Evolutionary conservation across 2,888 invertebrate species (phyloP).

Genomic region (Trachelus stipa): DNA sequence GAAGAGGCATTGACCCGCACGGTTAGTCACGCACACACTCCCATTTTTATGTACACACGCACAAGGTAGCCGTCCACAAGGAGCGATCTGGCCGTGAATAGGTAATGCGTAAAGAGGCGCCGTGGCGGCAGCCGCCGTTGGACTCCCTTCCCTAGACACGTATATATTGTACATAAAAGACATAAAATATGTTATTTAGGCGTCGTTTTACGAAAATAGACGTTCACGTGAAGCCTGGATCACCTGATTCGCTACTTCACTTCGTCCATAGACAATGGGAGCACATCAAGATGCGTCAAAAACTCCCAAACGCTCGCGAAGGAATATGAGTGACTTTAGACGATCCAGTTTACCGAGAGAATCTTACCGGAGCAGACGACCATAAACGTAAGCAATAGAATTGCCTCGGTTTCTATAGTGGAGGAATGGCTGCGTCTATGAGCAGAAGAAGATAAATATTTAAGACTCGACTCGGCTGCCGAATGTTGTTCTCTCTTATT

Average conservation of each 20-base stretch:
- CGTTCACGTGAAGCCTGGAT: not conserved
- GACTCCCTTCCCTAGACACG: not conserved
- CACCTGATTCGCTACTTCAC: not conserved
- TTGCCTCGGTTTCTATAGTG: not conserved
- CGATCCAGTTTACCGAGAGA: not conserved
- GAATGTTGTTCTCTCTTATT: not conserved
- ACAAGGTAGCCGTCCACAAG: conserved; percentile 19
- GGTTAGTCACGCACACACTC: conserved; percentile 49
- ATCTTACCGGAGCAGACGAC: not conserved
- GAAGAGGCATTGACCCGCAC: conserved; percentile 58
- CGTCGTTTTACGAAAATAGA: conserved; percentile 9
- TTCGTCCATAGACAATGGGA: not conserved
- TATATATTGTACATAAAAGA: not conserved
- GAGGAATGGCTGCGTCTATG: not conserved
- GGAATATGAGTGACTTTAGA: not conserved
- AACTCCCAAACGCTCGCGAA: not conserved
- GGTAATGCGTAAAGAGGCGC: conserved; percentile 35
- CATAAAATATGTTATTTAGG: conserved; percentile 13
- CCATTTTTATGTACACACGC: conserved; percentile 28
- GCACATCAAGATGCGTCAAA: not conserved
- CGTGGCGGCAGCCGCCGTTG: conserved; percentile 15
- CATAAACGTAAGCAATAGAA: not conserved
- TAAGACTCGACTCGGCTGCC: not conserved
- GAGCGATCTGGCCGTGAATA: conserved; percentile 40
- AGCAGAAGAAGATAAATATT: not conserved